Percentiles rank a stretch among this genome's conserved stretches.
These are phyloP conservation scores for Sminthurinus aureus DNA, from an alignment of 2,888 invertebrate species.

Conservation along the genomic window DNA sequence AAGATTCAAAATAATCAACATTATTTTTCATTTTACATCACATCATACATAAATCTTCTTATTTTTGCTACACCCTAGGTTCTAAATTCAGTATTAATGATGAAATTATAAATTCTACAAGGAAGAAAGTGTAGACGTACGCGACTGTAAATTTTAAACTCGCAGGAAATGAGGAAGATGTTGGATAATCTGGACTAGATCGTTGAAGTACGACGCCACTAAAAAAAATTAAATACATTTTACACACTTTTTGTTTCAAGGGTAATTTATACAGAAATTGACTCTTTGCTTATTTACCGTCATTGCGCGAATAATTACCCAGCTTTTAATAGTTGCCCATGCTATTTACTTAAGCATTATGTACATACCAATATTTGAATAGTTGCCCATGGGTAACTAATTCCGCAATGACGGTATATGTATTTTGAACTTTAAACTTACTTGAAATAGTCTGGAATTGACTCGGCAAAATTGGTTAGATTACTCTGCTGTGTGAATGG, in stretches of 20 bases:
- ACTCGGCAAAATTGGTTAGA: conserved; percentile 71
- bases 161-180: conserved; percentile 63
- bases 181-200: conserved; percentile 63
- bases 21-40: not conserved
- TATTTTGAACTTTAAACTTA: conserved; percentile 47
- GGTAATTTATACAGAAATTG: too few species aligned
- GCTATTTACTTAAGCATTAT: too few species aligned
- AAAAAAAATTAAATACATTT: conserved; percentile 64
- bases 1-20: not conserved
- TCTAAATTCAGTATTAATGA: not conserved
- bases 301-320: too few species aligned
- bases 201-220: conserved; percentile 83
- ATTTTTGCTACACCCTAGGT: not conserved
- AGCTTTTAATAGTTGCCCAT: too few species aligned
- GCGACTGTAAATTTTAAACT: conserved; percentile 85
- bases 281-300: too few species aligned
- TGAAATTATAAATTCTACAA: not conserved
- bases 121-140: not conserved
- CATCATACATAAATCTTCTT: too few species aligned
- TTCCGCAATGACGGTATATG: too few species aligned
- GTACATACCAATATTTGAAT: too few species aligned
- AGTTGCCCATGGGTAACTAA: too few species aligned
- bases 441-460: conserved; percentile 77
- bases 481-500: not conserved
- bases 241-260: too few species aligned